These are phyloP conservation scores for Panopea generosa DNA, from an alignment of 2,888 invertebrate genomes.

Conservation along the genomic window DNA sequence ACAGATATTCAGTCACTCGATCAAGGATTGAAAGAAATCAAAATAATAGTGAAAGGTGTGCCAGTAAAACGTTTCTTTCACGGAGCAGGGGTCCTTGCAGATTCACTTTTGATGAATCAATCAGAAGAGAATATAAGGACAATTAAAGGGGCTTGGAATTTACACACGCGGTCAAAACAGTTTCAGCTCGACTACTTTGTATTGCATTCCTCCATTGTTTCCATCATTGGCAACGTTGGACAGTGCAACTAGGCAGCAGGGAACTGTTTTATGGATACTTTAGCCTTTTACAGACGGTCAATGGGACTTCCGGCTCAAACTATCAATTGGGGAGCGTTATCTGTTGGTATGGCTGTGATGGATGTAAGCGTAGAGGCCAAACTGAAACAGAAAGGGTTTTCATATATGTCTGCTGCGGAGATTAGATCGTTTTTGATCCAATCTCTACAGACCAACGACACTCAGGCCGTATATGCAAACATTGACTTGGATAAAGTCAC, in stretches of 20 bases:
- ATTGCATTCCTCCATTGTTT: slow-evolving; percentile 74
- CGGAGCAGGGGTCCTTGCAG: slow-evolving; percentile 70
- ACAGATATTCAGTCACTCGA: slow-evolving; percentile 11
- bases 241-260: slow-evolving; percentile 76
- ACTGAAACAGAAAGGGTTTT: slow-evolving; percentile 20
- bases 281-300: slow-evolving; percentile 67
- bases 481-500: slow-evolving; percentile 49
- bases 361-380: background rate
- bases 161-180: slow-evolving; percentile 60
- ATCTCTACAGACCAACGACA: slow-evolving; percentile 48
- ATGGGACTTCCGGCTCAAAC: slow-evolving; percentile 66
- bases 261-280: slow-evolving; percentile 74
- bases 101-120: slow-evolving; percentile 55
- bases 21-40: slow-evolving; percentile 8
- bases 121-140: slow-evolving; percentile 52
- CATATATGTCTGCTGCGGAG: slow-evolving; percentile 8
- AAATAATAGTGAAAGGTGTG: background rate
- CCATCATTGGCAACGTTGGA: slow-evolving; percentile 72
- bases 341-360: slow-evolving; percentile 63
- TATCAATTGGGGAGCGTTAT: slow-evolving; percentile 78
- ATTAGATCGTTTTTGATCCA: slow-evolving; percentile 48
- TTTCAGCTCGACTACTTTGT: slow-evolving; percentile 74
- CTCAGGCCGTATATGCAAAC: slow-evolving; percentile 51
- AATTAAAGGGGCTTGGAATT: slow-evolving; percentile 73
- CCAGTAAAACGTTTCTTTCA: slow-evolving; percentile 71